These are phyloP conservation scores for Scleropages formosus DNA, from an alignment of 2,797 vertebrate species.

Conservation along the genomic window DNA sequence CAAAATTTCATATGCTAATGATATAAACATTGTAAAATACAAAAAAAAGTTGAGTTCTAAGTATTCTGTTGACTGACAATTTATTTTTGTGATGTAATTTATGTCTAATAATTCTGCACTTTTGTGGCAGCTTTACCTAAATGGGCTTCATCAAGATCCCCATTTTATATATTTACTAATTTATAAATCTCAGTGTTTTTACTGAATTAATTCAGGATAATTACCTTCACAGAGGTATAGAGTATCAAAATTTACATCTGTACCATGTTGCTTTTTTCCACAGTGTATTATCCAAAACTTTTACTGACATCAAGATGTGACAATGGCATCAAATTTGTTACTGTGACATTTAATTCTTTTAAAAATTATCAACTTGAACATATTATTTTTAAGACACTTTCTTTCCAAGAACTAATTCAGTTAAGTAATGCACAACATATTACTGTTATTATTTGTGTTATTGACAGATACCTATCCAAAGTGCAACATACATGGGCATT, in stretches of 20 bases:
- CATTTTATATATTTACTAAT: not conserved
- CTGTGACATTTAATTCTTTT: not conserved
- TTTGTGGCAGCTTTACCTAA: not conserved
- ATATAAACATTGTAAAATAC: not conserved
- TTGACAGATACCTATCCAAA: not conserved
- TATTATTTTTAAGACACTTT: not conserved
- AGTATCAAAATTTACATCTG: not conserved
- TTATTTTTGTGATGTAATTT: conserved; percentile 12
- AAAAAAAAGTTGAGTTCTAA: not conserved
- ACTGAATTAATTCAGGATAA: not conserved
- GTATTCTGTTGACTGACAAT: not conserved
- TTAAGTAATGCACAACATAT: not conserved
- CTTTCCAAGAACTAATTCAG: conserved; percentile 7
- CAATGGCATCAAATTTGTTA: too few species aligned
- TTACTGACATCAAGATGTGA: not conserved
- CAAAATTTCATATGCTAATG: not conserved
- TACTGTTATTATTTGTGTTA: not conserved
- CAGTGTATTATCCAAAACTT: too few species aligned
- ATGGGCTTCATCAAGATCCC: not conserved
- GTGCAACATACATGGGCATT: not conserved
- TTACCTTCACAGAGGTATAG: too few species aligned
- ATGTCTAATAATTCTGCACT: not conserved
- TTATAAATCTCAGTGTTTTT: not conserved
- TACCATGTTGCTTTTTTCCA: too few species aligned
- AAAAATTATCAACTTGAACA: not conserved